Percentiles rank a stretch among this genome's conserved stretches.
Evolutionary conservation across 2,888 invertebrate species (phyloP).

Genomic region (Isoperla grammatica): DNA sequence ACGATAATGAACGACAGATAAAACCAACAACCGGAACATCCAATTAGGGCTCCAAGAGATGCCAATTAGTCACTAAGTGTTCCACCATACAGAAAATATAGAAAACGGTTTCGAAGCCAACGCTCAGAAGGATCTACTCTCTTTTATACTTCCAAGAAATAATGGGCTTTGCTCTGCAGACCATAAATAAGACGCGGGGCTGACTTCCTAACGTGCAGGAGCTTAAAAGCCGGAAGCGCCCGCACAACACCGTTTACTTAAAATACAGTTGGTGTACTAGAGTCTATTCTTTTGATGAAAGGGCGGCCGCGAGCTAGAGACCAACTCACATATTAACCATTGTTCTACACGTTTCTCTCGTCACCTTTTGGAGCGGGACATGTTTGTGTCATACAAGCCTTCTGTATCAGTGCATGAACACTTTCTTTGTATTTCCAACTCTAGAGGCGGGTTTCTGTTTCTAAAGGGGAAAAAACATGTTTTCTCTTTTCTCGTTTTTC

Average conservation of each 20-base stretch:
- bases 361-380: too few species aligned
- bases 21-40: conserved; percentile 16
- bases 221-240: conserved; percentile 14
- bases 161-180: conserved; percentile 12
- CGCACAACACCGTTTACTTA: conserved; percentile 7
- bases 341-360: too few species aligned
- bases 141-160: conserved; percentile 6
- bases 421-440: too few species aligned
- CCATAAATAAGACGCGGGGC: conserved; percentile 13
- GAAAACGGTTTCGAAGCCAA: background rate
- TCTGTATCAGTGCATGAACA: too few species aligned
- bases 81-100: background rate
- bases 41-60: conserved; percentile 19
- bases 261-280: background rate
- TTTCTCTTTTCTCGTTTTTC: too few species aligned
- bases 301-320: too few species aligned
- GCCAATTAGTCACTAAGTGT: conserved; percentile 20
- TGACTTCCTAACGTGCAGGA: conserved; percentile 9
- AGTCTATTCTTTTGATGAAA: too few species aligned
- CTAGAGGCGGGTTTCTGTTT: too few species aligned
- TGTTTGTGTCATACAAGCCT: too few species aligned
- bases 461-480: too few species aligned
- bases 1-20: conserved; percentile 14
- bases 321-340: too few species aligned
- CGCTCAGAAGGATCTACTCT: background rate